Percentiles rank a stretch among this genome's conserved stretches.
phyloP scores from a whole-genome alignment of 2,113 vertebrate species.

The Procapra przewalskii region DNA sequence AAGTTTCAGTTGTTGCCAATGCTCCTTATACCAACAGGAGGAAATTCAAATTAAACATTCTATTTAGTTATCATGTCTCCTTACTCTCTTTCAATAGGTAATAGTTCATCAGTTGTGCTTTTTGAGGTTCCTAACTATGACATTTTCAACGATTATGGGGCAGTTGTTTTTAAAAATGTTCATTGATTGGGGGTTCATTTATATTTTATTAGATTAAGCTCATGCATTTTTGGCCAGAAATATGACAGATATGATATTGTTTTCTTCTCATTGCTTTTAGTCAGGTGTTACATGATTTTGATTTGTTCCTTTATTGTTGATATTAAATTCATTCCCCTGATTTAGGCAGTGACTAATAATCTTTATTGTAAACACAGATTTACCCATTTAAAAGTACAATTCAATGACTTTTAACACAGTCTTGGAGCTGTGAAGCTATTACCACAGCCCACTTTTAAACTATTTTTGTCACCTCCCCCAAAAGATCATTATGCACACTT shows the following conservation, averaged over 20 bases:
- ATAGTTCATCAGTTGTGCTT: neutral
- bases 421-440: neutral
- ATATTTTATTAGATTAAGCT: neutral
- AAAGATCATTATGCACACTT: neutral
- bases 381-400: neutral
- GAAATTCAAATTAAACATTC: neutral
- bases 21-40: neutral
- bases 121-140: neutral
- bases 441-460: neutral
- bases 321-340: neutral
- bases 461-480: neutral
- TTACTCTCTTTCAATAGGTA: neutral
- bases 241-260: neutral
- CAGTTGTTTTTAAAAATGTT: neutral
- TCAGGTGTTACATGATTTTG: neutral
- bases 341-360: neutral
- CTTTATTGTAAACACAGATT: neutral
- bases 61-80: neutral
- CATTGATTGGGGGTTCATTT: neutral
- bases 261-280: neutral
- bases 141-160: neutral
- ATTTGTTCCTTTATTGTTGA: neutral
- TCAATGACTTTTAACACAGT: neutral
- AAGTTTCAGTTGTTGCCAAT: neutral
- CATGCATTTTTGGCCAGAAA: neutral